Evolutionary conservation across 1,140 invertebrate genomes (phyloP).

Genomic region (Tribolium madens): DNA sequence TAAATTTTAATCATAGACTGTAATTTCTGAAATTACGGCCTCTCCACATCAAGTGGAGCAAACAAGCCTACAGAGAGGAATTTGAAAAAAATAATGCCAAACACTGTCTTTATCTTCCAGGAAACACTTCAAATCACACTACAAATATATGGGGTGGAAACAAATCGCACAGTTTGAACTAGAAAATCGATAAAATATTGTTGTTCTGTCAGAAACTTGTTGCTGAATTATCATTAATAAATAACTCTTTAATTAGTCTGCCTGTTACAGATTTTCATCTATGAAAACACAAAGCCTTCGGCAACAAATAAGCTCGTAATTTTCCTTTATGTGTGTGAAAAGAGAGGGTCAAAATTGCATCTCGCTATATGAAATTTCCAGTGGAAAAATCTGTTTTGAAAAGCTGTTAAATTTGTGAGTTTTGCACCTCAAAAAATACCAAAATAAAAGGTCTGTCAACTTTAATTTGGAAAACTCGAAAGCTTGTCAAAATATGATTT

Average conservation of each 20-base stretch:
- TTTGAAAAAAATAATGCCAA: too few species aligned
- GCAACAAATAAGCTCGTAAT: background rate
- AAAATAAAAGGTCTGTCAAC: too few species aligned
- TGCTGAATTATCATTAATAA: background rate
- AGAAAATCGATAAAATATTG: background rate
- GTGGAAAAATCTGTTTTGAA: too few species aligned
- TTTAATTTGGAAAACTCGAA: too few species aligned
- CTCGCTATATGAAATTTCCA: background rate
- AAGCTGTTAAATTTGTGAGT: too few species aligned
- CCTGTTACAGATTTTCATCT: background rate
- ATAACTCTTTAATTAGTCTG: background rate
- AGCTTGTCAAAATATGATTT: too few species aligned
- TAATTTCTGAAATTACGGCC: background rate
- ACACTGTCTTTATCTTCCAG: too few species aligned
- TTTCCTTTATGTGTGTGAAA: background rate
- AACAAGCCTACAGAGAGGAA: background rate
- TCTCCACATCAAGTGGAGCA: background rate
- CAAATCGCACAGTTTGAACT: background rate
- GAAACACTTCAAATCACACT: background rate
- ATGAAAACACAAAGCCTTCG: background rate
- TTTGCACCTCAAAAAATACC: too few species aligned
- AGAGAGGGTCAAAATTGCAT: background rate
- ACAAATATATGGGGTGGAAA: background rate
- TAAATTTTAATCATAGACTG: background rate
- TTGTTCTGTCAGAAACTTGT: background rate